Evolutionary conservation across 2,113 vertebrate genomes (phyloP), one percentile per base, ranked within the genome.

Genomic region (Plestiodon gilberti): DNA sequence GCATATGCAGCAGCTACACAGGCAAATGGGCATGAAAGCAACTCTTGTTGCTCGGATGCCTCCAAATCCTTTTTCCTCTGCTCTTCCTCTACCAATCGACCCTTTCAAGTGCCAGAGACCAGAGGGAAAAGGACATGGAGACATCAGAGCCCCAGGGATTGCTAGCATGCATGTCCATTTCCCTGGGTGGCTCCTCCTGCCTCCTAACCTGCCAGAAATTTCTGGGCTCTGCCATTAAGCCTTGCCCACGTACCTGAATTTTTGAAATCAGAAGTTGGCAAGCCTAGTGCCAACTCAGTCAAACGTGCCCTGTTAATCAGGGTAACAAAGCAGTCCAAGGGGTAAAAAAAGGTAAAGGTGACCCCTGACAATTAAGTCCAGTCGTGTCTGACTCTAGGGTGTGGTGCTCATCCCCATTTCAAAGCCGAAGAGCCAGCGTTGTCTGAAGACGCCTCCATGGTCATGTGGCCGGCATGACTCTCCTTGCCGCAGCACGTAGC

Each of bases 121-220:
- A 55, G 62, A 23, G 64, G 57, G 7, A 30, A 40, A 73, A 61
- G 11, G 18, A 67, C 55, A 52, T 40, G 61, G 13, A 20, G 30
- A 38, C 61, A 81, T 52, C 15, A 13, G 55, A 43, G 15, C 59
- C 75, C 65, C 25, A 22, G 70, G n/a, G 17, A 4, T 0, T 0
- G 0, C 18, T 30, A 2, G 33, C 59, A 82, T 23, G 33, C 59
- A 82, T 23, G 14, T 20, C 18, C 22, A 73, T 35, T 40, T 38
- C 18, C 81, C 40, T 10, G 10, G 8, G 3, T 75, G 9, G 10
- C 18, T 28, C n/a, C 4, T 13, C n/a, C 4, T 13, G 14, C 11
- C 74, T 38, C 5, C 81, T 22, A 17, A 52, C 43, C 28, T 48
- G 30, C 62, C 64, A 52, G 75, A 22, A 6, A 0, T 11, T 67